A percentile compares a stretch with the other conserved stretches of the same genome.
phyloP scores from a whole-genome alignment of 1,140 invertebrate genomes.

The Bombus vancouverensis region DNA sequence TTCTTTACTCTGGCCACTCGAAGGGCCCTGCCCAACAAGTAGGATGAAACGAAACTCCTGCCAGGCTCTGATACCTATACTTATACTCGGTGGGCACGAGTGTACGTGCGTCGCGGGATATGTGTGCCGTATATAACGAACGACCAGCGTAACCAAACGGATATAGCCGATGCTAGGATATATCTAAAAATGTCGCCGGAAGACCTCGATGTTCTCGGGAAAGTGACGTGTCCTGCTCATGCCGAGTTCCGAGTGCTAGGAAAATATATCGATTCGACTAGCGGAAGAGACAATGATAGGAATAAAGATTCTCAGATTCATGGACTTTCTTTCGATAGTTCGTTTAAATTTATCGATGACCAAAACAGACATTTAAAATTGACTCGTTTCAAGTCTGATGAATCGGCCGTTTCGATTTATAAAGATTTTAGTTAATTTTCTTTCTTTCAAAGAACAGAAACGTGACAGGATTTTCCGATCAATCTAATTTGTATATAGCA shows the following conservation, averaged over 20 bases:
- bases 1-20: conserved; percentile 61
- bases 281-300: conserved; percentile 23
- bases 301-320: background rate
- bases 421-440: background rate
- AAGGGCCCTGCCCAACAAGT: conserved; percentile 61
- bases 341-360: background rate
- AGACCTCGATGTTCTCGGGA: conserved; percentile 46
- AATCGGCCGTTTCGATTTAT: background rate
- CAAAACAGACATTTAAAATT: background rate
- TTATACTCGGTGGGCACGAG: background rate
- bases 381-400: background rate
- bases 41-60: conserved; percentile 65
- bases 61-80: conserved; percentile 24
- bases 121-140: conserved; percentile 24
- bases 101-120: background rate
- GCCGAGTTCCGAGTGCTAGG: conserved; percentile 63
- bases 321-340: background rate
- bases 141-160: conserved; percentile 43
- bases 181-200: conserved; percentile 51
- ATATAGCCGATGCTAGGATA: conserved; percentile 55
- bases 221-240: conserved; percentile 46
- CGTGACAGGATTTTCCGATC: no score
- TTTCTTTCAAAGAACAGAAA: background rate
- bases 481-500: no score
- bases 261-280: conserved; percentile 68